These are phyloP conservation scores for Muntiacus muntjak DNA, from an alignment of 2,113 vertebrate species.

Conservation along the genomic window DNA sequence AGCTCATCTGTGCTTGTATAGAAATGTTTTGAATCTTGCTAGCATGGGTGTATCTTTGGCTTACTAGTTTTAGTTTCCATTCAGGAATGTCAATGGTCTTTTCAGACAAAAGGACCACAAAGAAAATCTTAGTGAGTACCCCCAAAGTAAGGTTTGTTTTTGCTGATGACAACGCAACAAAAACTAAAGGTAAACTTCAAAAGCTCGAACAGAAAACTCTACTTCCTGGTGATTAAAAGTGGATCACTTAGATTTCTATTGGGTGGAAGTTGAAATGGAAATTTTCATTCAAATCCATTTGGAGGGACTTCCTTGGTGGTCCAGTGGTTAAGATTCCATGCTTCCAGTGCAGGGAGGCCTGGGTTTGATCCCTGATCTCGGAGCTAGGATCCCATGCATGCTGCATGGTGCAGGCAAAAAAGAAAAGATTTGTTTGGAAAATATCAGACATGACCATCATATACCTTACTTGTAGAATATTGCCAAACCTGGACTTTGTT, in stretches of 20 bases:
- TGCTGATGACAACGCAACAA: neutral
- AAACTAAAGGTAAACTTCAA: neutral
- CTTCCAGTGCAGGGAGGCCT: neutral
- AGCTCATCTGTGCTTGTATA: neutral
- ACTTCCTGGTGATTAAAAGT: neutral
- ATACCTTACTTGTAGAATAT: neutral
- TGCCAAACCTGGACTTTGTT: neutral
- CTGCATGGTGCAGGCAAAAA: neutral
- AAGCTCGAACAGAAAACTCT: neutral
- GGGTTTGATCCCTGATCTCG: neutral
- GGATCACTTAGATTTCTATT: neutral
- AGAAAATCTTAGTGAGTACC: neutral
- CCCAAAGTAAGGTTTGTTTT: neutral
- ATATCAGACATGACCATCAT: neutral
- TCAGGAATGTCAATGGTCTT: neutral
- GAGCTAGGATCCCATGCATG: neutral
- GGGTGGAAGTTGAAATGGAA: neutral
- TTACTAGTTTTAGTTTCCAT: accelerated
- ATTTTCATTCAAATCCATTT: neutral
- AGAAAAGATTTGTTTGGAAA: neutral
- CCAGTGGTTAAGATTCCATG: neutral
- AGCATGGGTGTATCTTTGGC: accelerated
- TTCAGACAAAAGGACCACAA: neutral
- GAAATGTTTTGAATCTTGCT: neutral
- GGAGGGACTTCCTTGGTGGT: neutral